Evolutionary conservation across 1,140 invertebrate species (phyloP).

Genomic region (Drepana arcuata): DNA sequence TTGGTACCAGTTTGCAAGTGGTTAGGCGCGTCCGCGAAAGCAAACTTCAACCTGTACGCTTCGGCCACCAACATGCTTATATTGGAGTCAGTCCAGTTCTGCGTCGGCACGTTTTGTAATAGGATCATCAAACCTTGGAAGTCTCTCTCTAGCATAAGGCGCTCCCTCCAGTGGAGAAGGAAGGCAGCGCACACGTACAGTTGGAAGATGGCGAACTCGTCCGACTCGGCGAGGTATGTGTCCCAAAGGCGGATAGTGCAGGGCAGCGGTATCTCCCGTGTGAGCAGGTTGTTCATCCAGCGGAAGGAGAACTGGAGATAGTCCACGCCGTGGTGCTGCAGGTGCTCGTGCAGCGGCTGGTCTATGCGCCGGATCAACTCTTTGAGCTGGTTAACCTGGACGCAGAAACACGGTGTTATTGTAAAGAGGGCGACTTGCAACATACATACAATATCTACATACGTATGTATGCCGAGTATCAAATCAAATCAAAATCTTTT

Average conservation of each 20-base stretch:
- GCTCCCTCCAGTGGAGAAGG: constrained; percentile 93
- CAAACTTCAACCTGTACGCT: constrained; percentile 97
- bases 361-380: constrained; percentile 97
- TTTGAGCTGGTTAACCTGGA: constrained; percentile 84
- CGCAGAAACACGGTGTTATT: constrained; percentile 3
- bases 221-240: constrained; percentile 97
- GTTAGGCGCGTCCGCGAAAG: constrained; percentile 97
- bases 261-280: constrained; percentile 95
- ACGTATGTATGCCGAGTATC: no score
- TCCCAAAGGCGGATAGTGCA: constrained; percentile 99
- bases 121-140: constrained; percentile 98
- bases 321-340: constrained; percentile 94
- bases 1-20: constrained; percentile 77
- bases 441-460: no score
- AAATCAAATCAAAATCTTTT: no score
- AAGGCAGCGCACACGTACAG: constrained; percentile 99
- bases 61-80: constrained; percentile 96
- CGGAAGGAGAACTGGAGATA: constrained; percentile 99
- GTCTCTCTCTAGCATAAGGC: constrained; percentile 92
- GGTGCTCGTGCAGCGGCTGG: constrained; percentile 90
- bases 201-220: constrained; percentile 97
- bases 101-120: constrained; percentile 98
- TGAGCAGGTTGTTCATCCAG: constrained; percentile 99
- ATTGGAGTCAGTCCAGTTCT: constrained; percentile 96
- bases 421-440: no score